Evolutionary conservation across 2,113 vertebrate genomes (phyloP), one percentile per base, ranked within the genome.

Genomic region (Oryzias melastigma): DNA sequence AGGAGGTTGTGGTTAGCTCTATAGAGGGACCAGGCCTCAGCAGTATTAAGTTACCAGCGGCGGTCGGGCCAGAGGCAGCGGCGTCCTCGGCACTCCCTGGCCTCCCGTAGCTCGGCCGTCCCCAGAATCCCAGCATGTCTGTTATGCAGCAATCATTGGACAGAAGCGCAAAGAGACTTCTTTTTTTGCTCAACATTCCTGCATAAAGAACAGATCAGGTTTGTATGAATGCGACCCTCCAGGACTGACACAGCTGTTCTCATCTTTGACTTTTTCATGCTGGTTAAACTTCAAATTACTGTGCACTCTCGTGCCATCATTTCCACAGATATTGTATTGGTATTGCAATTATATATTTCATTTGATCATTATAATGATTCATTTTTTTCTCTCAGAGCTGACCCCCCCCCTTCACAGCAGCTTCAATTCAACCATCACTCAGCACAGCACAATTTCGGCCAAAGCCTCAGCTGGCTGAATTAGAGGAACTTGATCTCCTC

Each of bases 391-490:
- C 41, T 45, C 35, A 47, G 57, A 7, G 52, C 71, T 65, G 60
- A 64, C 35, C 57, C 68, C 59, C 46, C 54, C 51, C 43, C 55
- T 66, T 58, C 35, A 58, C 45, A 44, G 51, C 59, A 85, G 73
- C 68, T 81, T 80, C 73, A 84, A 89, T 88, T 89, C 88, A 87
- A 82, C 82, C 89, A 87, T 92, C 90, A 91, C 83, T 91, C 90
- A 91, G 80, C 88, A 56, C 65, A 65, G 79, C 63, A 84, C 87
- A 89, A 91, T 91, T 91, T 90, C 77, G 79, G 77, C 75, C 59
- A 54, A 58, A 87, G 84, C 77, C 83, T 82, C 76, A 73, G 85
- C 71, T 61, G 68, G 52, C 55, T 46, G 77, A 88, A 85, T 85
- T 86, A 88, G 78, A 48, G 88, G 75, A 89, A 90, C 82, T 79